Evolutionary conservation across 1,140 invertebrate species (phyloP), one percentile per base, ranked within the genome.

Genomic region (Drosophila albomicans): DNA sequence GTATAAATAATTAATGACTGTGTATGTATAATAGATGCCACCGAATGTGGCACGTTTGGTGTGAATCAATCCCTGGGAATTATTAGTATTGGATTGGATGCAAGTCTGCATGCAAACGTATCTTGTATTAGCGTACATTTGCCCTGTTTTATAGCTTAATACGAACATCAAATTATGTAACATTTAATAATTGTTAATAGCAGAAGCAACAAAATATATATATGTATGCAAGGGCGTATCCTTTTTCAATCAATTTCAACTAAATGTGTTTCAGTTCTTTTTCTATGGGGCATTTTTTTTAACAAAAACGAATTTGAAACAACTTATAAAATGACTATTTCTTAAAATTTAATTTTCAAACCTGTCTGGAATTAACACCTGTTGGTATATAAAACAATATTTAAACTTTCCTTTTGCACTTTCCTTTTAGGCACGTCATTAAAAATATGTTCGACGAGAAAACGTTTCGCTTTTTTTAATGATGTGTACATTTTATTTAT

Each of bases 401-500:
- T 25, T 25, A 3, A 25, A 25, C 20, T 25, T 32, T 32, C 30
- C 5, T 32, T 7, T 32, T 20, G 16, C 16, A 20, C 20, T 20
- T 32, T 32, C 30, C 1, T 32, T 32, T 32, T 20, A 20, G 20
- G 20, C 35, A 38, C 35, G 7, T 38, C 35, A 38, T 38, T 10
- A 11, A 8, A 38, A 38, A 38, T 2, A 38, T 38, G 8, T 10
- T 8, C 3, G 10, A 10, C 6, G 3, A 10, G 8, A 20, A 20
- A 20, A 16, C 11, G n/a, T 30, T 20, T 48, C 46, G 46, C 11
- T 38, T 32, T 54, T 52, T 54, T 35, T 25, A 35, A 64, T 63
- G 48, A 75, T 66, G 58, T 82, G 71, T 82, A 79, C 35, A 79
- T 79, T 82, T 82, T 82, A 82, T 82, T 82, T 67, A 79, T 68